Evolutionary conservation across 2,113 vertebrate species (phyloP).

Genomic region (Engystomops pustulosus): DNA sequence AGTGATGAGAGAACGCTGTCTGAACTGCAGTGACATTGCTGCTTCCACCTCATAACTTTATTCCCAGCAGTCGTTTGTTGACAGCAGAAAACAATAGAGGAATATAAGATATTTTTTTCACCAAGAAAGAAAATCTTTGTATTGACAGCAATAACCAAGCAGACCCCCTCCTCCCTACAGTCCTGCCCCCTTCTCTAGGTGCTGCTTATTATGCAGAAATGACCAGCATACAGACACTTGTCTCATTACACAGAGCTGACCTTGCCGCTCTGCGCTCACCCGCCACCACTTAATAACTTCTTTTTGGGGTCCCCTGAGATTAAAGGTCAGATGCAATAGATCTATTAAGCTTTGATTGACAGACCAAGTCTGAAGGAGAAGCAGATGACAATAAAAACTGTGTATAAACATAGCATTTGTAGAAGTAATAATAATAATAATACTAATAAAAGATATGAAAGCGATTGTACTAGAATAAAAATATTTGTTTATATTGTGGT

Average conservation of each 20-base stretch:
- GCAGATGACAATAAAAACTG: not conserved
- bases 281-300: not conserved
- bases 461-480: too few relatives aligned
- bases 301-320: slow-evolving; percentile 17
- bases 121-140: not conserved
- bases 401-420: not conserved
- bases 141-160: not conserved
- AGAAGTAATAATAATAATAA: not conserved
- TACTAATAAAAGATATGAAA: too few relatives aligned
- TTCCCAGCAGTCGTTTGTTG: too few relatives aligned
- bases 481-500: too few relatives aligned
- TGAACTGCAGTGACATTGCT: too few relatives aligned
- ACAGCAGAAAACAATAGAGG: too few relatives aligned
- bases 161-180: not conserved
- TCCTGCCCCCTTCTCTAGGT: too few relatives aligned
- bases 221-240: not conserved
- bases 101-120: too few relatives aligned
- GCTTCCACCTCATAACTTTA: too few relatives aligned
- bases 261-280: not conserved
- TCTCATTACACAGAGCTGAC: slow-evolving; percentile 13
- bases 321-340: not conserved
- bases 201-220: slow-evolving; percentile 9
- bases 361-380: not conserved
- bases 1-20: too few relatives aligned
- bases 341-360: slow-evolving; percentile 3